Evolutionary conservation across 1,140 invertebrate genomes (phyloP).

Genomic region (Cephus cinctus): DNA sequence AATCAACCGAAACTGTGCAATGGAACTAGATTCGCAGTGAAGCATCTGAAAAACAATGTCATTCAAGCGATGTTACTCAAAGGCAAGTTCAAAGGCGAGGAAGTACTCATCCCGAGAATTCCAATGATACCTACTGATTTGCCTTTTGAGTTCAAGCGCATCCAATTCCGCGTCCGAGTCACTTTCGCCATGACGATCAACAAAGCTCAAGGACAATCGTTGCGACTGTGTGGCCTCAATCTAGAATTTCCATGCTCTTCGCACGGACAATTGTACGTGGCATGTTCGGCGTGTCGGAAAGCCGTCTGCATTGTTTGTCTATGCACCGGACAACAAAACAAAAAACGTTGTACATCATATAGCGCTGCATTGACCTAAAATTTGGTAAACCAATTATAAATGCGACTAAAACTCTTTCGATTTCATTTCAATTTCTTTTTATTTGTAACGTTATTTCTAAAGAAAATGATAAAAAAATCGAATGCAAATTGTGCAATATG

Average conservation of each 20-base stretch:
- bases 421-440: too few species aligned
- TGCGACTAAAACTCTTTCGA: too few species aligned
- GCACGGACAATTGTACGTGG: conserved; percentile 46
- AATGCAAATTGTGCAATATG: too few species aligned
- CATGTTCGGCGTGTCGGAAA: conserved; percentile 48
- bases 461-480: too few species aligned
- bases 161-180: conserved; percentile 56
- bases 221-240: conserved; percentile 34
- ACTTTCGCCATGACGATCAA: conserved; percentile 60
- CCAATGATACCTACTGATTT: conserved; percentile 39
- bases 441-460: too few species aligned
- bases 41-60: conserved; percentile 22
- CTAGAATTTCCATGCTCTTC: conserved; percentile 29
- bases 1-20: conserved; percentile 51
- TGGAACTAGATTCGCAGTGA: conserved; percentile 39
- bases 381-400: too few species aligned
- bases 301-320: conserved; percentile 36
- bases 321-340: conserved; percentile 33
- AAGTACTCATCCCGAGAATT: conserved; percentile 41
- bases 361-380: too few species aligned
- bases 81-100: conserved; percentile 31
- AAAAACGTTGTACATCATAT: conserved; percentile 44
- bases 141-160: conserved; percentile 49
- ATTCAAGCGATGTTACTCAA: conserved; percentile 39
- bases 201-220: conserved; percentile 58